phyloP scores from a whole-genome alignment of 2,797 vertebrate genomes.

The Halcyon smyrnensis region DNA sequence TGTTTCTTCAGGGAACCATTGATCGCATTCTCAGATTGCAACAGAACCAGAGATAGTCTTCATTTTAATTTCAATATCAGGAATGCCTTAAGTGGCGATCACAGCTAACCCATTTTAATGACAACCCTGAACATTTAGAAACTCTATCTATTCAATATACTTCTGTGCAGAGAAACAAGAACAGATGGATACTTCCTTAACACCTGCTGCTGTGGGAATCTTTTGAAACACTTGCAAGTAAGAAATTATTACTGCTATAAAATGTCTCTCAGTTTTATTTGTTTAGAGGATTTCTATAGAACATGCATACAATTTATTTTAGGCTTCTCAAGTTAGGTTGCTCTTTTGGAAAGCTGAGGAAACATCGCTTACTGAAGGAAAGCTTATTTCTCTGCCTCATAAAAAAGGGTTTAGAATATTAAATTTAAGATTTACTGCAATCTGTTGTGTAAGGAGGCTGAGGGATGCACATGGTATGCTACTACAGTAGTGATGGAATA shows the following conservation, averaged over 20 bases:
- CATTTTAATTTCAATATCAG: conserved; percentile 65
- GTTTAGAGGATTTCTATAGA: conserved; percentile 52
- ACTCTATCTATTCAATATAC: conserved; percentile 51
- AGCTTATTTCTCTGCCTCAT: conserved; percentile 31
- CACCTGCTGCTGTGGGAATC: conserved; percentile 67
- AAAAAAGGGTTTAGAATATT: not conserved
- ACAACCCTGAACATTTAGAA: conserved; percentile 61
- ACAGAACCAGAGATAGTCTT: conserved; percentile 52
- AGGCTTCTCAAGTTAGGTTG: conserved; percentile 13
- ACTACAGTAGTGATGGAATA: not conserved
- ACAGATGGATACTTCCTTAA: conserved; percentile 72
- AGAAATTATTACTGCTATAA: conserved; percentile 61
- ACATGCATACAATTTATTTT: conserved; percentile 39
- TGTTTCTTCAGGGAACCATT: conserved; percentile 63
- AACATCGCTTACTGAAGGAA: conserved; percentile 25
- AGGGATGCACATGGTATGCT: not conserved
- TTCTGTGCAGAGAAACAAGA: conserved; percentile 63
- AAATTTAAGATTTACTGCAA: conserved; percentile 34
- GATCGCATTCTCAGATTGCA: conserved; percentile 49
- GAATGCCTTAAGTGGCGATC: conserved; percentile 54
- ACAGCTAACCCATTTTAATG: conserved; percentile 68
- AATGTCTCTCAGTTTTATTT: conserved; percentile 50
- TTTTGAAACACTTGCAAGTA: conserved; percentile 64
- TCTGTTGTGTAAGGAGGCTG: not conserved
- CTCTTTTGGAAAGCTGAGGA: conserved; percentile 28